Base-by-base conservation (phyloP, 2,888 invertebrate species). In the Deilephila elpenor region DNA sequence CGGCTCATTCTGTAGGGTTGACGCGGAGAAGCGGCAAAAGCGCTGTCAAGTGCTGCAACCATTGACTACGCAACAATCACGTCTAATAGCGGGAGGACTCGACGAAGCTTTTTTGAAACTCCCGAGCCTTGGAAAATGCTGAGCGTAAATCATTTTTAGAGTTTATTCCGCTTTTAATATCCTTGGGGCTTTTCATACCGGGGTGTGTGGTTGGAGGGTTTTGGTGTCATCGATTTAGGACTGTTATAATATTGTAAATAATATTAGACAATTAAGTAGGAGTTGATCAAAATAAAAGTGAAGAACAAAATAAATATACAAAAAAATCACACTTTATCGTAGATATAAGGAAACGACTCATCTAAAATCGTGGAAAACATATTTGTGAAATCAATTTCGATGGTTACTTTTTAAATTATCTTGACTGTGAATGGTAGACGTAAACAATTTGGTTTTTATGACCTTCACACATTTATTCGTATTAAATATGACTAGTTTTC, bases 1-100 rank as follows among this genome's bases (percentile, higher is more conserved):
- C 81, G 76, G 82, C 82, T 88, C 87, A 84, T 87, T 88, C 83
- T 75, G 82, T 86, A 84, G 83, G 85, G 83, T 86, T 84, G 88
- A 85, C 86, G 85, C 82, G 84, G 81, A 80, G 87, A 87, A 85
- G 86, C 85, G 84, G 81, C 83, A 82, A 84, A 84, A 86, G 88
- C 85, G 80, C 82, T 83, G 81, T 88, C 82, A 82, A 89, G 89
- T 81, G 84, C 81, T 78, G 78, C 76, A 79, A 75, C 86, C 80
- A 87, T 89, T 89, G 88, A 89, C 81, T 83, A 85, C 83, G 82
- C 86, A 89, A 90, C 89, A 90, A 90, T 88, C 86, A 87, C 84
- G 86, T 82, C 83, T 89, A 88, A 86, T 88, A 89, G 86, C 85
- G 82, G 79, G 79, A 78, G 77, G 80, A 77, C 79, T 79, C 79